Conservation (phyloP, 2,888 invertebrate genomes). For the Pseudococcus viburni region DNA sequence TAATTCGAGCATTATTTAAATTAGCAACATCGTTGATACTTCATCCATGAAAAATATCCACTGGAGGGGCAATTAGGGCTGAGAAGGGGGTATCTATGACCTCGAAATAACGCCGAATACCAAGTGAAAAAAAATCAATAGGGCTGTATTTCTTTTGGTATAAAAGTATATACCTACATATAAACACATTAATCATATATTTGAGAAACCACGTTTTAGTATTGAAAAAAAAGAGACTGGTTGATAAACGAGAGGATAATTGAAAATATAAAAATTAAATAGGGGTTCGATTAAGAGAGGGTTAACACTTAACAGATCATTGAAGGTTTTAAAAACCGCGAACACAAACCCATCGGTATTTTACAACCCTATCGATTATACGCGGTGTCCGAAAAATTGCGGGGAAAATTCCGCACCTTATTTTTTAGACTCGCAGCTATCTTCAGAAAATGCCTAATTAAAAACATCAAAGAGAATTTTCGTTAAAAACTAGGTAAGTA, state of each 20-base stretch:
- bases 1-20: slow-evolving; percentile 56
- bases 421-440: neutral
- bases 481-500: slow-evolving; percentile 1
- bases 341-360: slow-evolving; percentile 24
- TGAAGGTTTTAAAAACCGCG: slow-evolving; percentile 40
- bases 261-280: slow-evolving; percentile 48
- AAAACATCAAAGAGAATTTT: slow-evolving; percentile 48
- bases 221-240: neutral
- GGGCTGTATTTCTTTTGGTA: neutral
- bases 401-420: neutral
- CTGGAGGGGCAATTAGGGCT: neutral
- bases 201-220: neutral
- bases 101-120: slow-evolving; percentile 5
- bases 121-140: slow-evolving; percentile 15
- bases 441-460: slow-evolving; percentile 1
- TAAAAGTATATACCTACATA: neutral
- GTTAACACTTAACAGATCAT: slow-evolving; percentile 49
- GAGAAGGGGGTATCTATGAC: neutral
- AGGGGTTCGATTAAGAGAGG: slow-evolving; percentile 12
- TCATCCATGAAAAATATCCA: slow-evolving; percentile 9
- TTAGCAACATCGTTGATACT: slow-evolving; percentile 53
- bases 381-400: neutral
- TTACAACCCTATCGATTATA: neutral
- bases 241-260: slow-evolving; percentile 47
- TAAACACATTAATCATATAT: slow-evolving; percentile 34